Evolutionary conservation across 2,797 vertebrate genomes (phyloP), one percentile per base, ranked within the genome.

Genomic region (Neoniphon sammara): DNA sequence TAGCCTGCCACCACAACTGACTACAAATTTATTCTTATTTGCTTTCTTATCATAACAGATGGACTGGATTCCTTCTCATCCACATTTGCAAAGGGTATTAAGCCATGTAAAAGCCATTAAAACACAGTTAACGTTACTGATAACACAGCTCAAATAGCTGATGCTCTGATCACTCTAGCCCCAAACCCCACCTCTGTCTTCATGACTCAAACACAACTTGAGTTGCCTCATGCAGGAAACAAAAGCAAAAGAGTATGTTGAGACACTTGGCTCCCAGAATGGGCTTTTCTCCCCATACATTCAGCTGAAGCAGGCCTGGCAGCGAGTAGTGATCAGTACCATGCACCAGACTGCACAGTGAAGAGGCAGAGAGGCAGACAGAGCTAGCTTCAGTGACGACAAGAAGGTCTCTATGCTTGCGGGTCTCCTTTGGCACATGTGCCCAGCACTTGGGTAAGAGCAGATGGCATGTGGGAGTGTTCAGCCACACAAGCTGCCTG

Each of bases 301-400:
- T 52, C 57, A 56, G 71, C 76, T 70, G 62, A 81, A 72, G 73
- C 75, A 75, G 75, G 81, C 83, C 85, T 87, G 84, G 75, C 73
- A 85, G 87, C 70, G 87, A 91, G 89, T 83, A 74, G 75, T 58
- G 80, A 85, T 85, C 89, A 89, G 94, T 94, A 91, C 94, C 94
- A 93, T 93, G 93, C 94, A 93, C 93, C 90, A 93, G 90, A 92
- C 82, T 91, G 89, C 91, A 93, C 93, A 89, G 78, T 85, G 78
- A 85, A 87, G 86, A 83, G 87, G 88, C 89, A 64, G 76, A 87
- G 90, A 68, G 82, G 77, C 70, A 23, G 67, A 88, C 83, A 83
- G 86, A 86, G 83, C 77, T 61, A n/a, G 86, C 81, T 4, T 90
- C 86, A 70, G 80, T 87, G 89, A 89, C 84, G 85, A 92, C 90